Conservation (phyloP, 2,888 invertebrate genomes). For the Drosophila diplacantha region DNA sequence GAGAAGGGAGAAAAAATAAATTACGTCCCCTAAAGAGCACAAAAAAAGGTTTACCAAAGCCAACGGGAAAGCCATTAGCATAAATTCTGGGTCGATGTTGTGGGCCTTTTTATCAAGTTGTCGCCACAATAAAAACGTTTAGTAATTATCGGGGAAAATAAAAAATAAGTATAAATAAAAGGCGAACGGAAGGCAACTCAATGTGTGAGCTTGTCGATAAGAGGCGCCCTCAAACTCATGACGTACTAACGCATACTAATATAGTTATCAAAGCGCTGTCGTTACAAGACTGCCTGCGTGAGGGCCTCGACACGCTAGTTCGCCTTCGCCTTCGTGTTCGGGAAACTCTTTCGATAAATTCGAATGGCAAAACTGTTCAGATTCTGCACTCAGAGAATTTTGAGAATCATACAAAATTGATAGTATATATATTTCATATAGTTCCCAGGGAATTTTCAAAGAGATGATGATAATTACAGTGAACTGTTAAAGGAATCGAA, state of each 20-base stretch:
- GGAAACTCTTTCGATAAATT: conserved; percentile 67
- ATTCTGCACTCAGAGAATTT: not conserved
- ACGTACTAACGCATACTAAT: conserved; percentile 41
- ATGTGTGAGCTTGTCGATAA: conserved; percentile 56
- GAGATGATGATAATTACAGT: accelerated
- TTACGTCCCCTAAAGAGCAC: conserved; percentile 1
- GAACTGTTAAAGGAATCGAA: not conserved
- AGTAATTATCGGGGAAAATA: conserved; percentile 55
- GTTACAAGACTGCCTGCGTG: conserved; percentile 35
- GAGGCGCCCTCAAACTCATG: conserved; percentile 9
- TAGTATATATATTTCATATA: not conserved
- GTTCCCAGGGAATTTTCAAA: too few species aligned
- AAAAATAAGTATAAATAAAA: conserved; percentile 36
- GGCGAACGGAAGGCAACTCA: conserved; percentile 16
- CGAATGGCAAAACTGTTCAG: conserved; percentile 58
- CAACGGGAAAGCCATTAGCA: conserved; percentile 52
- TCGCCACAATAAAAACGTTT: conserved; percentile 65
- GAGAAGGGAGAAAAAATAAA: conserved; percentile 10
- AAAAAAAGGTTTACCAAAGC: conserved; percentile 27
- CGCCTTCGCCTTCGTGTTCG: conserved; percentile 46
- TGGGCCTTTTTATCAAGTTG: conserved; percentile 53
- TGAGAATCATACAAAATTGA: not conserved
- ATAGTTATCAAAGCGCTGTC: conserved; percentile 58
- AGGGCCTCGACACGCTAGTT: conserved; percentile 60
- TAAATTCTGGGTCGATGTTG: conserved; percentile 39